Base-by-base conservation (phyloP, 2,113 vertebrate genomes). In the Micromys minutus region DNA sequence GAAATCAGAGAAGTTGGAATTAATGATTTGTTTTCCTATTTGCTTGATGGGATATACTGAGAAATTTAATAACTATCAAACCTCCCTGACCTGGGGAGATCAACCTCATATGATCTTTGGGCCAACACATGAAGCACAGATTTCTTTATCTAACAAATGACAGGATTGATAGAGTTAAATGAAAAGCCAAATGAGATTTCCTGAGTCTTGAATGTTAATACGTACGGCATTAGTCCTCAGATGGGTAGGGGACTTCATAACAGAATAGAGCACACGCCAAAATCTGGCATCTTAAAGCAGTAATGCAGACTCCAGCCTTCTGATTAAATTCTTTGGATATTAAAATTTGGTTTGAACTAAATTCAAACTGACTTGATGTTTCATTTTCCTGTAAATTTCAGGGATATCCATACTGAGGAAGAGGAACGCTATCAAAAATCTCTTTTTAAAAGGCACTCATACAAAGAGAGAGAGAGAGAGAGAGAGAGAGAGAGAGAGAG, bases 311-410 rank as follows among this genome's bases (percentile, higher is more conserved):
- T 95, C 94, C 90, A 95, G 92, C 11, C 61, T 93, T 92, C 94
- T 98, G 96, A 96, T 97, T 97, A 97, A 97, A 98, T 97, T 97
- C 96, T 97, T 97, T 80, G 79, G 96, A 97, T 97, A 97, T 97
- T 97, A 97, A 97, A 97, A 96, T 95, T 97, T 91, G 63, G 90
- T 97, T 97, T 97, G 97, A 98, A 90, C 94, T 96, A 98, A 97
- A 98, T 97, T 97, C 39, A 4, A 97, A 97, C 94, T 97, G 97
- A 97, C 95, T 97, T 72, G 52, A 87, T 89, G 69, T 90, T 91
- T 96, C 96, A 88, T 77, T 79, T 89, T 81, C 42, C 72, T 89
- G 52, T 90, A 96, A 96, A 93, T 96, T 97, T 96, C 90, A 97
- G 57, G 47, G 67, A 94, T 86, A 63, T 96, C 84, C 94, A 96